These are phyloP conservation scores for Loxodonta africana DNA, from an alignment of 2,113 vertebrate genomes.

Conservation along the genomic window DNA sequence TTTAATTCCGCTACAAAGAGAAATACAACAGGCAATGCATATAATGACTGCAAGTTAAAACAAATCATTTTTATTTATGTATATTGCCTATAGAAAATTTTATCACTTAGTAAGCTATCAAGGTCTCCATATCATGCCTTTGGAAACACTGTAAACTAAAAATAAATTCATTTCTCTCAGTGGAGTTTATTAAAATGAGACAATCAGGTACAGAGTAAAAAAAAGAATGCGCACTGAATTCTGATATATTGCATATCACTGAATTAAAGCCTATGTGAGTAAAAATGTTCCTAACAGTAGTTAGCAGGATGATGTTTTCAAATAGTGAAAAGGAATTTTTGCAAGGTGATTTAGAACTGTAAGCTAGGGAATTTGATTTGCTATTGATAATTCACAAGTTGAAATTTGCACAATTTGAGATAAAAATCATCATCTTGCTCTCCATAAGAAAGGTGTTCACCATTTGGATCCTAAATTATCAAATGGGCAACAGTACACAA, in stretches of 20 bases:
- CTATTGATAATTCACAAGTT: background rate
- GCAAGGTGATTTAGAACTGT: background rate
- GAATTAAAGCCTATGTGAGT: constrained; percentile 16
- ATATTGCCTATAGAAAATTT: constrained; percentile 78
- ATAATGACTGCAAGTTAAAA: constrained; percentile 77
- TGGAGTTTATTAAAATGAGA: constrained; percentile 70
- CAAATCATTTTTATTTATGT: constrained; percentile 75
- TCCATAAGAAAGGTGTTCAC: background rate
- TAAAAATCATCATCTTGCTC: background rate
- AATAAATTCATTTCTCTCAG: constrained; percentile 61
- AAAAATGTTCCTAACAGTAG: constrained; percentile 34
- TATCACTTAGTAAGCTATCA: constrained; percentile 73
- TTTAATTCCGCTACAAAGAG: constrained; percentile 79
- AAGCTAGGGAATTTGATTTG: background rate
- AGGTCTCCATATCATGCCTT: constrained; percentile 55
- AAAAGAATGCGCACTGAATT: background rate
- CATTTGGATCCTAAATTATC: background rate
- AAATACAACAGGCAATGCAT: constrained; percentile 78
- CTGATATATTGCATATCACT: constrained; percentile 49
- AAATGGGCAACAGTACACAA: no score
- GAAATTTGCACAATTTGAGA: background rate
- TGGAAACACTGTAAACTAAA: constrained; percentile 63
- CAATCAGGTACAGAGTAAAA: background rate
- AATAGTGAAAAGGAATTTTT: background rate
- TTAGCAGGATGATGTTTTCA: constrained; percentile 25